Evolutionary conservation across 2,113 vertebrate species (phyloP), one percentile per base, ranked within the genome.

Genomic region (Boleophthalmus pectinirostris): DNA sequence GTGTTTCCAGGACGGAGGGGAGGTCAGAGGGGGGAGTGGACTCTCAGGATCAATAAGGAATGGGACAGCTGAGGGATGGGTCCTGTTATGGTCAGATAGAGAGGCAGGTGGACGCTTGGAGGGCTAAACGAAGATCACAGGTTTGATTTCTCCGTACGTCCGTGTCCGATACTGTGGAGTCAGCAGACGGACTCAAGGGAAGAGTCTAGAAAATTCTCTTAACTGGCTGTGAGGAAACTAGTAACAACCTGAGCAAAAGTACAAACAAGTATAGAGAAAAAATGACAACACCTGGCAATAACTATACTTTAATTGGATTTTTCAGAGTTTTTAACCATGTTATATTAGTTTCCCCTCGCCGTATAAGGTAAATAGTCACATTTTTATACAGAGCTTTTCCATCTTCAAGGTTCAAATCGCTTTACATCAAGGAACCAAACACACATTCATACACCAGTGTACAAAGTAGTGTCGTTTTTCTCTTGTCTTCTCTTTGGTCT

Each of bases 21-120:
- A 6, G 61, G 61, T 64, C 61, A 64, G 16, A 77, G 29, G 23
- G 29, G 53, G n/a, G 24, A 57, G 8, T 61, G 76, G 80, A 75
- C 29, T 86, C 85, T 79, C 63, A 47, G 73, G 86, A 90, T 92
- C 91, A 77, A 91, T 91, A 87, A 66, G 74, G 77, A 74, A 72
- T 74, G 13, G 16, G 68, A 16, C 58, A 46, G 54, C 21, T 74
- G 75, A 84, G 69, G 81, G 79, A 80, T 53, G 69, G 60, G 78
- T 86, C 86, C 80, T n/a, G 76, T 79, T 89, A 87, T 85, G 83
- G 88, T 70, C 77, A 20, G 60, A 63, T n/a, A 12, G 74, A 72
- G 74, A 82, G 73, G 45, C 72, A 38, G 72, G 70, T 80, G 69
- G 83, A 81, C 61, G 69, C 51, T 20, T 29, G 35, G 35, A 14